phyloP scores from a whole-genome alignment of 2,113 vertebrate genomes.

The Ciconia maguari region DNA sequence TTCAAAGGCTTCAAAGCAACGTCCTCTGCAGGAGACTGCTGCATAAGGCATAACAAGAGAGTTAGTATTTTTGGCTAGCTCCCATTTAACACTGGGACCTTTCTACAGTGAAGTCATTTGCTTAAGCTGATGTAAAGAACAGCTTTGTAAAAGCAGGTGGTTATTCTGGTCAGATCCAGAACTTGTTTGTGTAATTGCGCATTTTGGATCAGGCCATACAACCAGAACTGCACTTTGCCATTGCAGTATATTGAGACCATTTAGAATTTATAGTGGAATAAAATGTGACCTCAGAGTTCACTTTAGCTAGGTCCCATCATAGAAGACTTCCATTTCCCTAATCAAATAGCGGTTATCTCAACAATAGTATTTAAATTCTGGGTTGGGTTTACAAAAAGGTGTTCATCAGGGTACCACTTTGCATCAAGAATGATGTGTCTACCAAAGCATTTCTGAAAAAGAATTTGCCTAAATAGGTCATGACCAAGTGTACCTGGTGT shows the following conservation, averaged over 20 bases:
- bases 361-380: neutral
- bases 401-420: neutral
- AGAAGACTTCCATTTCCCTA: neutral
- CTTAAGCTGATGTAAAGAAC: neutral
- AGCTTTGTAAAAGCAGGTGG: neutral
- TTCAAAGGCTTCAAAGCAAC: slow-evolving; percentile 86
- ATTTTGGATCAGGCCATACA: neutral
- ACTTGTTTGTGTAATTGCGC: neutral
- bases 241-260: neutral
- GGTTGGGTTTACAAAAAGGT: neutral
- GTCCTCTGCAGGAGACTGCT: slow-evolving; percentile 88
- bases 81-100: neutral
- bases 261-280: neutral
- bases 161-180: neutral
- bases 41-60: neutral
- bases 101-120: neutral
- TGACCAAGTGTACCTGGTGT: neutral
- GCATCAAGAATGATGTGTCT: neutral
- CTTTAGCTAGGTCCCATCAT: neutral
- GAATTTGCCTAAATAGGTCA: neutral
- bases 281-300: neutral
- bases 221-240: neutral
- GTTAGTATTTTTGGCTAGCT: neutral
- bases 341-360: neutral
- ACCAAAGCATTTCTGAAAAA: neutral